Evolutionary conservation across 2,888 invertebrate genomes (phyloP).

Genomic region (Bedellia somnulentella): DNA sequence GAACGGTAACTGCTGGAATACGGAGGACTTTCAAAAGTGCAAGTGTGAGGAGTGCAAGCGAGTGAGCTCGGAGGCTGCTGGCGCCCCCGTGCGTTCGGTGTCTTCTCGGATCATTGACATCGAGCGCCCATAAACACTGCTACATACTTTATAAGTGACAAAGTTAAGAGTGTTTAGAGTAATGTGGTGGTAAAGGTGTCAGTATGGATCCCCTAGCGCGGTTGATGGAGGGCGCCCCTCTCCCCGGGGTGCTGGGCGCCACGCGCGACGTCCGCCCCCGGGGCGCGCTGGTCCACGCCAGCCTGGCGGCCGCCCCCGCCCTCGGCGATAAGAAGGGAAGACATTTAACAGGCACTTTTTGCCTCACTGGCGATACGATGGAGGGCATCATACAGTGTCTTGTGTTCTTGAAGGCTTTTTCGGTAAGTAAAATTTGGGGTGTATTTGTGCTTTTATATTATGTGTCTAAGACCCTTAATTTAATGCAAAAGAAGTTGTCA

Average conservation of each 20-base stretch:
- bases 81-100: slow-evolving; percentile 24
- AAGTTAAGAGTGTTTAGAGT: too few relatives aligned
- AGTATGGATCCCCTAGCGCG: slow-evolving; percentile 83
- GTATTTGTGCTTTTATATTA: too few relatives aligned
- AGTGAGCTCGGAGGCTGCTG: slow-evolving; percentile 15
- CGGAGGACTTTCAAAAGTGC: slow-evolving; percentile 27
- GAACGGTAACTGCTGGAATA: slow-evolving; percentile 34
- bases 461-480: too few relatives aligned
- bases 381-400: slow-evolving; percentile 91
- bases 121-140: slow-evolving; percentile 8
- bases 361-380: slow-evolving; percentile 89
- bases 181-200: slow-evolving; percentile 7
- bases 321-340: slow-evolving; percentile 73
- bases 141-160: too few relatives aligned
- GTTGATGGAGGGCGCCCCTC: slow-evolving; percentile 74
- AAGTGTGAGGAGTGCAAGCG: slow-evolving; percentile 40
- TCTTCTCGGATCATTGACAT: slow-evolving; percentile 27
- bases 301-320: slow-evolving; percentile 73
- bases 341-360: slow-evolving; percentile 85
- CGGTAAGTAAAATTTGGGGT: slow-evolving; percentile 87
- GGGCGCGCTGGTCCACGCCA: slow-evolving; percentile 77
- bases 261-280: slow-evolving; percentile 60
- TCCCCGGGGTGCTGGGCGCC: slow-evolving; percentile 60
- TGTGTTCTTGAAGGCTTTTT: slow-evolving; percentile 89
- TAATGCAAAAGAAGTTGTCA: too few relatives aligned